Evolutionary conservation across 2,113 vertebrate genomes (phyloP).

Genomic region (Polypterus bichir): DNA sequence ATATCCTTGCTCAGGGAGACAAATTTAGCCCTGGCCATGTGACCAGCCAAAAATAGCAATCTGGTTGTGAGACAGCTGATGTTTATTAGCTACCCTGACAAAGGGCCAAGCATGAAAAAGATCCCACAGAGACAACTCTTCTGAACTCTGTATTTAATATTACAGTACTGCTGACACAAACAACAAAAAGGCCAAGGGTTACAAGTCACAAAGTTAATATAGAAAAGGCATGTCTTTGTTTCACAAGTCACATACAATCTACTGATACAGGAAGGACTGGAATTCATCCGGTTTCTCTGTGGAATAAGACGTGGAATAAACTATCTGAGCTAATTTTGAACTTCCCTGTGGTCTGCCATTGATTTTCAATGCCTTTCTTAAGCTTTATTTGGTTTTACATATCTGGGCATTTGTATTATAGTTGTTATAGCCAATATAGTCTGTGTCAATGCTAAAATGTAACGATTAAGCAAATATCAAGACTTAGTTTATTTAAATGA

Average conservation of each 20-base stretch:
- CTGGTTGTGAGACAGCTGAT: constrained; percentile 13
- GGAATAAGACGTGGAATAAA: too few relatives aligned
- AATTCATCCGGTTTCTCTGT: neutral
- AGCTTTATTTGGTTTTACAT: too few relatives aligned
- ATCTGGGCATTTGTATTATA: too few relatives aligned
- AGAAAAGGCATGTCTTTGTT: neutral
- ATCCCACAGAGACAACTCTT: neutral
- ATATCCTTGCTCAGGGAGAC: constrained; percentile 10
- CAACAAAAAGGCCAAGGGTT: neutral
- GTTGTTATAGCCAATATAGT: too few relatives aligned
- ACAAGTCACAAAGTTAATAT: neutral
- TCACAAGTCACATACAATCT: neutral
- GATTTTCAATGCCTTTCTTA: too few relatives aligned
- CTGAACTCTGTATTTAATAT: neutral
- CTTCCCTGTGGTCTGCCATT: too few relatives aligned
- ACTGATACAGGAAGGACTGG: neutral
- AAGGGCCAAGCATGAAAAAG: neutral
- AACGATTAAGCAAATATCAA: too few relatives aligned
- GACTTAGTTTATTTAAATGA: too few relatives aligned
- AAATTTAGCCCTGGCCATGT: constrained; percentile 12
- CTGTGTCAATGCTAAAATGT: too few relatives aligned
- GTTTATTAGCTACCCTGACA: constrained; percentile 7
- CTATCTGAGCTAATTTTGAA: too few relatives aligned
- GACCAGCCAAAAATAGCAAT: constrained; percentile 10
- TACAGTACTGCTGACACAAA: neutral